phyloP scores from a whole-genome alignment of 2,113 vertebrate genomes.

The Hystrix brachyura region DNA sequence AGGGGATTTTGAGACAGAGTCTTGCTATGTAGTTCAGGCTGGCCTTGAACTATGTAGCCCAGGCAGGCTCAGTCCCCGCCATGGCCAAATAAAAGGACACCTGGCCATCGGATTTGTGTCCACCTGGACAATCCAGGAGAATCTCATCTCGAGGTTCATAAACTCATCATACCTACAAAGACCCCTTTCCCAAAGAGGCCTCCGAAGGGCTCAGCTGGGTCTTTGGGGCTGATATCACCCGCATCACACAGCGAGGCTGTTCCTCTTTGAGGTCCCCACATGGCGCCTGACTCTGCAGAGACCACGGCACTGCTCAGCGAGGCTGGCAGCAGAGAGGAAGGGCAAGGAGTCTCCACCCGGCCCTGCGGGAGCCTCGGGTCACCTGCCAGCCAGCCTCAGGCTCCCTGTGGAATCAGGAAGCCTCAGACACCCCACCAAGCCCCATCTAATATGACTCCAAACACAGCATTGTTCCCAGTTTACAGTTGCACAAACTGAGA shows the following conservation, averaged over 20 bases:
- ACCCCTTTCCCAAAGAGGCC: background rate
- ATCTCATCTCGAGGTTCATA: background rate
- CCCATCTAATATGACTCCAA: background rate
- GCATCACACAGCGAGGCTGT: accelerated
- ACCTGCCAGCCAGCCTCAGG: background rate
- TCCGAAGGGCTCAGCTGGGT: accelerated
- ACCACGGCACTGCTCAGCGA: background rate
- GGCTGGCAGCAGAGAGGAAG: background rate
- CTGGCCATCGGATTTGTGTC: too few relatives aligned
- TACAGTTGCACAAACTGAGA: background rate
- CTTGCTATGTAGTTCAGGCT: too few relatives aligned
- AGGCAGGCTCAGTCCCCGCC: background rate
- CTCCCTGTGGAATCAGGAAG: background rate
- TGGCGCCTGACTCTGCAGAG: accelerated
- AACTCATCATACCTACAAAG: background rate
- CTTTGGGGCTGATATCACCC: background rate
- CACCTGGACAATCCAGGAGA: background rate
- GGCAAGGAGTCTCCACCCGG: background rate
- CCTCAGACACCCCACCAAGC: background rate
- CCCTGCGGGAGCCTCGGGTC: background rate
- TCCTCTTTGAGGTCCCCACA: background rate
- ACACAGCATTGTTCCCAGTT: background rate
- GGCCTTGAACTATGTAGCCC: too few relatives aligned
- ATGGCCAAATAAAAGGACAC: background rate
- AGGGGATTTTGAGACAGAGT: background rate